phyloP scores from a whole-genome alignment of 2,888 invertebrate genomes.

The Caenorhabditis japonica region DNA sequence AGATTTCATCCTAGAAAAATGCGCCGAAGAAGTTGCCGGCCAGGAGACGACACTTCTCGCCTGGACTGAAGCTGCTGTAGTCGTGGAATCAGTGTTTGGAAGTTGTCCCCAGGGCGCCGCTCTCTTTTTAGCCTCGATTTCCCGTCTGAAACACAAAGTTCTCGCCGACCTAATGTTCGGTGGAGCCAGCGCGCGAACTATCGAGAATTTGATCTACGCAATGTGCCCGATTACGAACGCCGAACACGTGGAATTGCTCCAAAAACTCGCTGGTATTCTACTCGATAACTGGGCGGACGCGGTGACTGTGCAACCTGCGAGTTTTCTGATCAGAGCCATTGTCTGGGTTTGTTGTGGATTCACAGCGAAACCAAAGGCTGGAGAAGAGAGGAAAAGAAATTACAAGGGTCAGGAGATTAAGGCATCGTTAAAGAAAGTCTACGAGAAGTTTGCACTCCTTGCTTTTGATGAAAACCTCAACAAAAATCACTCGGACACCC shows the following conservation, averaged over 20 bases:
- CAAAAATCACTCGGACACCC: slow-evolving; percentile 16
- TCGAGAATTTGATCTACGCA: slow-evolving; percentile 59
- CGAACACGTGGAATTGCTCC: slow-evolving; percentile 53
- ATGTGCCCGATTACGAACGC: slow-evolving; percentile 37
- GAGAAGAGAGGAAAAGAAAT: slow-evolving; percentile 33
- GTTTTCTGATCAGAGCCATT: slow-evolving; percentile 54
- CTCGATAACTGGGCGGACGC: slow-evolving; percentile 56
- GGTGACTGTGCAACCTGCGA: slow-evolving; percentile 33
- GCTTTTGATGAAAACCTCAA: slow-evolving; percentile 51
- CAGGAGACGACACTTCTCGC: slow-evolving; percentile 55
- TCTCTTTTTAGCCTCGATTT: slow-evolving; percentile 50
- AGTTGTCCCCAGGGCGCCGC: slow-evolving; percentile 42
- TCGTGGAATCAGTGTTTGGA: slow-evolving; percentile 53
- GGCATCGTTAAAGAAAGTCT: slow-evolving; percentile 30
- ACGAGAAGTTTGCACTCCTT: slow-evolving; percentile 28
- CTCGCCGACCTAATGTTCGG: slow-evolving; percentile 57
- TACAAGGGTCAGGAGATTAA: slow-evolving; percentile 37
- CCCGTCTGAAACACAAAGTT: slow-evolving; percentile 56
- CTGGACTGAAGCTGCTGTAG: slow-evolving; percentile 59
- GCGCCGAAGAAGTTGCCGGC: slow-evolving; percentile 59
- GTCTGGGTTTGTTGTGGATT: slow-evolving; percentile 52
- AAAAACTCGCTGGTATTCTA: slow-evolving; percentile 50
- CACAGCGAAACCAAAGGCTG: slow-evolving; percentile 6
- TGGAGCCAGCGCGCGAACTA: slow-evolving; percentile 56
- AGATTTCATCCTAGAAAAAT: slow-evolving; percentile 51